Percentiles rank a stretch among this genome's conserved stretches.
These are phyloP conservation scores for Alligator mississippiensis DNA, from an alignment of 2,113 vertebrate genomes.

Conservation along the genomic window DNA sequence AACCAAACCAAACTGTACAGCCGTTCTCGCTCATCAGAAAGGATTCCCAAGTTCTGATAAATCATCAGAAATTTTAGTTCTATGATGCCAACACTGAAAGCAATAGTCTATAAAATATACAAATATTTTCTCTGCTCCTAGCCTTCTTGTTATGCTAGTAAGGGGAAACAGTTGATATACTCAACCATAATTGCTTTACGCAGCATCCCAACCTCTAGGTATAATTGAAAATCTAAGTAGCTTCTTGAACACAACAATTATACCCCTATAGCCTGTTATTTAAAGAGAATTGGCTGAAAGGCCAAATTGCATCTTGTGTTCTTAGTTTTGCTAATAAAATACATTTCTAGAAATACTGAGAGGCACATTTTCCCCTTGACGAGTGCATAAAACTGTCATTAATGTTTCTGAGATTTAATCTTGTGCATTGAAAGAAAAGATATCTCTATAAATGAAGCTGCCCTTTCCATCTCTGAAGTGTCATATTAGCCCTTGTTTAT, in stretches of 20 bases:
- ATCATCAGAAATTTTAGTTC: slow-evolving; percentile 6
- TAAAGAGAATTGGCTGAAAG: slow-evolving; percentile 40
- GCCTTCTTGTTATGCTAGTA: slow-evolving; percentile 1
- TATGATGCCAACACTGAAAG: not conserved
- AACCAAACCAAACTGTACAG: not conserved
- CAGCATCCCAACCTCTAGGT: slow-evolving; percentile 40
- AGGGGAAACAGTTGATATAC: slow-evolving; percentile 11
- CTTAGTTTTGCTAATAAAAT: slow-evolving; percentile 52
- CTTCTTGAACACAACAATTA: slow-evolving; percentile 44
- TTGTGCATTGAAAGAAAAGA: slow-evolving; percentile 24
- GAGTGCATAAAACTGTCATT: slow-evolving; percentile 60
- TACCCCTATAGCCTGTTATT: slow-evolving; percentile 8
- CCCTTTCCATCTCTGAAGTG: slow-evolving; percentile 34
- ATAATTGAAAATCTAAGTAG: slow-evolving; percentile 10
- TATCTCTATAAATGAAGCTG: slow-evolving; percentile 52
- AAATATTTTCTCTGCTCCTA: slow-evolving; percentile 1
- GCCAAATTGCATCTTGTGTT: slow-evolving; percentile 16
- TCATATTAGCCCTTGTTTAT: slow-evolving; percentile 69
- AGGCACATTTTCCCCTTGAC: slow-evolving; percentile 52
- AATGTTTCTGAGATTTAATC: not conserved
- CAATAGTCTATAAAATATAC: slow-evolving; percentile 2
- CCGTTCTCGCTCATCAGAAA: not conserved
- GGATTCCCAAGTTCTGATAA: not conserved
- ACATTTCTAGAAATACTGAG: slow-evolving; percentile 36
- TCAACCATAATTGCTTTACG: slow-evolving; percentile 10